phyloP scores from a whole-genome alignment of 2,797 vertebrate genomes.

The Podarcis siculus region DNA sequence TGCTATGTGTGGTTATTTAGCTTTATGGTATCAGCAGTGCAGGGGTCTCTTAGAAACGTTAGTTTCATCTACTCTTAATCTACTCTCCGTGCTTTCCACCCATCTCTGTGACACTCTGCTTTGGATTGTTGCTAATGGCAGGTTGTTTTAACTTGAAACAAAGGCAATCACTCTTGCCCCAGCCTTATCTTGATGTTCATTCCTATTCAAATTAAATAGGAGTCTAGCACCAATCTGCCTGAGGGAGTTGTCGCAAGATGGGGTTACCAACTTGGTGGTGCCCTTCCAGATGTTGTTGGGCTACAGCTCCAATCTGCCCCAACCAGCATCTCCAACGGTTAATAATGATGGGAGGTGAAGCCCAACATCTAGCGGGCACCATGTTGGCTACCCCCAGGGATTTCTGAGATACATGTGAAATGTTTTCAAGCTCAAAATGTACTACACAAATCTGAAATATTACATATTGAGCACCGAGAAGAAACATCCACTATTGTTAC shows the following conservation, averaged over 20 bases:
- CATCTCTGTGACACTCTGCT: background rate
- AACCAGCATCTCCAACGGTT: too few species aligned
- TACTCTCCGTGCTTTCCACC: too few species aligned
- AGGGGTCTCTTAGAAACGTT: background rate
- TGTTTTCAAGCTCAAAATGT: background rate
- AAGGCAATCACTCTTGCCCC: too few species aligned
- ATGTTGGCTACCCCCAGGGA: too few species aligned
- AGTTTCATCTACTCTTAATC: background rate
- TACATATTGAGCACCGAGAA: too few species aligned
- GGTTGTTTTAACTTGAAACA: background rate
- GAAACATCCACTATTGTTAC: background rate
- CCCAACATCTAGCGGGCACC: too few species aligned
- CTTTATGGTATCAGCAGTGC: background rate
- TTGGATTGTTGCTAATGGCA: background rate
- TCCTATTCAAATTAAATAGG: background rate
- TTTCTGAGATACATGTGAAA: background rate
- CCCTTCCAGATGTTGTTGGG: too few species aligned
- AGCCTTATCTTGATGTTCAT: background rate
- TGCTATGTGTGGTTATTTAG: background rate
- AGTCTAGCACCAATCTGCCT: background rate
- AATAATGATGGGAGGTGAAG: too few species aligned
- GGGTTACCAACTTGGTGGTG: too few species aligned
- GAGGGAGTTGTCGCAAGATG: background rate
- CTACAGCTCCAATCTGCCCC: too few species aligned
- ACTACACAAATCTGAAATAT: background rate